Evolutionary conservation across 2,888 invertebrate species (phyloP).

Genomic region (Calameuta filiformis): DNA sequence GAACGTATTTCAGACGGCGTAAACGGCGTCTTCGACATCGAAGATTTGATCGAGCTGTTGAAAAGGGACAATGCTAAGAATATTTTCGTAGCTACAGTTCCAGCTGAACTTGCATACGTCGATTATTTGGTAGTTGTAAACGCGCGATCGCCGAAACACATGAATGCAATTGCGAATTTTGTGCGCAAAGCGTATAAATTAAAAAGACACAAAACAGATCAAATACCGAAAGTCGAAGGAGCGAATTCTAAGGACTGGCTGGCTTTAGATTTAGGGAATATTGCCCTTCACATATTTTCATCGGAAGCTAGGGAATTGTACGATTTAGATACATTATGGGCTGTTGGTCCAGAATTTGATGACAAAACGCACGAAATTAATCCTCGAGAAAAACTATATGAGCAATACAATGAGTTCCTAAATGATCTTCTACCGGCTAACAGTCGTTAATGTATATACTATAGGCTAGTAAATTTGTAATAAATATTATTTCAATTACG

Average conservation of each 20-base stretch:
- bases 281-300: slow-evolving; percentile 89
- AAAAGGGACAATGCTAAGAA: slow-evolving; percentile 81
- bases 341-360: slow-evolving; percentile 86
- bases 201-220: slow-evolving; percentile 74
- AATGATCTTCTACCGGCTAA: slow-evolving; percentile 73
- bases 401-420: slow-evolving; percentile 75
- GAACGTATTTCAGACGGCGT: slow-evolving; percentile 76
- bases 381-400: slow-evolving; percentile 74
- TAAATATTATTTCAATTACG: not conserved
- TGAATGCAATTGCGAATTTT: slow-evolving; percentile 79
- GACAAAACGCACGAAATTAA: slow-evolving; percentile 73
- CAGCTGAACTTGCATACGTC: slow-evolving; percentile 81
- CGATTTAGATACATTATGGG: slow-evolving; percentile 93
- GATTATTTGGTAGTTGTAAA: slow-evolving; percentile 87
- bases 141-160: slow-evolving; percentile 79
- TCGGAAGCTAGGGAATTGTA: slow-evolving; percentile 76
- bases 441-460: slow-evolving; percentile 14
- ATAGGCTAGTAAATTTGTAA: not conserved
- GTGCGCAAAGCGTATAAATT: slow-evolving; percentile 81
- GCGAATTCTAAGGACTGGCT: slow-evolving; percentile 83
- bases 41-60: slow-evolving; percentile 83
- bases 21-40: slow-evolving; percentile 88
- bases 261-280: slow-evolving; percentile 94
- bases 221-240: slow-evolving; percentile 82
- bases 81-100: slow-evolving; percentile 83